phyloP scores from a whole-genome alignment of 2,888 invertebrate genomes.

The Vandiemenella viatica region DNA sequence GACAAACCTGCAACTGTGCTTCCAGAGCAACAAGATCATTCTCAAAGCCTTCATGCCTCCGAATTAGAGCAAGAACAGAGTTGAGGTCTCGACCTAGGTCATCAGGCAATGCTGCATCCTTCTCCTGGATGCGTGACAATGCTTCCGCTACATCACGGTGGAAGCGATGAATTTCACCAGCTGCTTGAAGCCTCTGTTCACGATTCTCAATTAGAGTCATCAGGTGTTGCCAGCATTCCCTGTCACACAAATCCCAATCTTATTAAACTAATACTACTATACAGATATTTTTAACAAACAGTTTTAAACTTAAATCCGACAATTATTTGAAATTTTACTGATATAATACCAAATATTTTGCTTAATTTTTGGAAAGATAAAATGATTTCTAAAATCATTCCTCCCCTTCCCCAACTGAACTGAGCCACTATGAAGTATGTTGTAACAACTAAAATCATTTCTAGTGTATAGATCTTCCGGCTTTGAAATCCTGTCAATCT shows the following conservation, averaged over 20 bases:
- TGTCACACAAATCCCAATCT: slow-evolving; percentile 25
- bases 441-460: no score
- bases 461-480: no score
- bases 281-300: slow-evolving; percentile 10
- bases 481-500: no score
- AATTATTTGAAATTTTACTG: no score
- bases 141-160: slow-evolving; percentile 91
- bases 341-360: no score
- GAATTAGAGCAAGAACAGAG: slow-evolving; percentile 62
- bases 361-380: no score
- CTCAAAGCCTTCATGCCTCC: slow-evolving; percentile 84
- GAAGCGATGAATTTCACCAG: slow-evolving; percentile 93
- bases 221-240: slow-evolving; percentile 75
- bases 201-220: slow-evolving; percentile 74
- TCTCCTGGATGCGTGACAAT: slow-evolving; percentile 75
- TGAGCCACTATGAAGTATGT: no score
- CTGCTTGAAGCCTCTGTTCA: slow-evolving; percentile 76
- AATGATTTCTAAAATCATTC: no score
- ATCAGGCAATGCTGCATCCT: slow-evolving; percentile 68
- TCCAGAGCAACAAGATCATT: slow-evolving; percentile 86
- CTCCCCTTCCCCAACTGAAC: no score
- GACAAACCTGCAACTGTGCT: slow-evolving; percentile 70
- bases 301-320: no score
- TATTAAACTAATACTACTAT: neutral
- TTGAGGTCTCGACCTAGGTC: slow-evolving; percentile 71